Percentiles rank a stretch among this genome's conserved stretches.
Evolutionary conservation across 2,113 vertebrate species (phyloP).

Genomic region (Poicephalus gulielmi): DNA sequence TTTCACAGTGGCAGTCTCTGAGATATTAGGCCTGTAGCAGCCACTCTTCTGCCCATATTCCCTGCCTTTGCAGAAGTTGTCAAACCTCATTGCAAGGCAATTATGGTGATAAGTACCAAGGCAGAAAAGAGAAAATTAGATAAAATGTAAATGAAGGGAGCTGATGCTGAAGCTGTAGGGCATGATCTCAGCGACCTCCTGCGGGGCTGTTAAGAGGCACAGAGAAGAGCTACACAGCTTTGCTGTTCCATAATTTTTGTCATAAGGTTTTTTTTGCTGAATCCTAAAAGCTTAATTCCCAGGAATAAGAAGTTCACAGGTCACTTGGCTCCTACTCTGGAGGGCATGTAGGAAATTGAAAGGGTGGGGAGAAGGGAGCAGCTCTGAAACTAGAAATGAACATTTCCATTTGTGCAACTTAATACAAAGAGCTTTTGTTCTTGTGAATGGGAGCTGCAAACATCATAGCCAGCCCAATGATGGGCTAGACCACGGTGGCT

Average conservation of each 20-base stretch:
- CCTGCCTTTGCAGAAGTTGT: not conserved
- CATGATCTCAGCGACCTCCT: not conserved
- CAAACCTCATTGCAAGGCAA: slow-evolving; percentile 35
- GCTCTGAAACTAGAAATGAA: not conserved
- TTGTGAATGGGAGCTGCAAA: not conserved
- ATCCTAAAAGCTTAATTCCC: not conserved
- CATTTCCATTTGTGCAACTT: not conserved
- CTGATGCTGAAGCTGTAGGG: not conserved
- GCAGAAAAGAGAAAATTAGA: not conserved
- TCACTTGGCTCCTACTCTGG: not conserved
- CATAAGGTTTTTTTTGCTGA: not conserved
- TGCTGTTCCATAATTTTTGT: not conserved
- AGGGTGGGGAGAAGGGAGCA: fast-evolving
- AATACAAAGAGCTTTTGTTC: not conserved
- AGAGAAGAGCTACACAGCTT: not conserved
- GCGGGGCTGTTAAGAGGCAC: not conserved
- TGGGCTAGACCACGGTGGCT: not conserved
- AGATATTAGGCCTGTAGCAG: not conserved
- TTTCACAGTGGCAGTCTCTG: not conserved
- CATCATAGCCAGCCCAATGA: not conserved
- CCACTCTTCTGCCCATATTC: not conserved
- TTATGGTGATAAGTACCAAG: slow-evolving; percentile 17
- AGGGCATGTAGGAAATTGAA: not conserved
- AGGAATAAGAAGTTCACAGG: not conserved
- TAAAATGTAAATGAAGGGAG: slow-evolving; percentile 43